A percentile compares a stretch with the other conserved stretches of the same genome.
These are phyloP conservation scores for Sebastes alutus DNA, from an alignment of 2,797 vertebrate species.

Conservation along the genomic window DNA sequence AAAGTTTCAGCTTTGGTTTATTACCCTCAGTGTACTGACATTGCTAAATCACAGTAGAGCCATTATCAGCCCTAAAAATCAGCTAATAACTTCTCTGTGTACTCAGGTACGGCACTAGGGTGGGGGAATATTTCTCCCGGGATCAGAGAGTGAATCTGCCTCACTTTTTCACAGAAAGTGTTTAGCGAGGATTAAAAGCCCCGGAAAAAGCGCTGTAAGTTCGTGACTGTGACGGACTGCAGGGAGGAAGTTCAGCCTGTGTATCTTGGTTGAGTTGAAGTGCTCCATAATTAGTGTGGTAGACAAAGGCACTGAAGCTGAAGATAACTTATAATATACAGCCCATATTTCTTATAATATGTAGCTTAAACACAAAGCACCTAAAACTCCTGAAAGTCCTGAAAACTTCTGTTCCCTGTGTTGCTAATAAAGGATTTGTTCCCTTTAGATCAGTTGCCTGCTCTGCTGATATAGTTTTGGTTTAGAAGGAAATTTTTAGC, in stretches of 20 bases:
- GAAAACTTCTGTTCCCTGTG: constrained; percentile 13
- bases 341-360: constrained; percentile 1
- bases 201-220: background rate
- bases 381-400: background rate
- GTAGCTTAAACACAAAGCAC: background rate
- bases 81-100: constrained; percentile 57
- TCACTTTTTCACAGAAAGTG: constrained; percentile 42
- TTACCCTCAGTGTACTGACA: constrained; percentile 36
- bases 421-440: constrained; percentile 38
- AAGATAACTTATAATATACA: constrained; percentile 18
- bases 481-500: constrained; percentile 13
- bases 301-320: background rate
- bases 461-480: constrained; percentile 12
- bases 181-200: constrained; percentile 55
- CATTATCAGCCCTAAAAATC: constrained; percentile 61
- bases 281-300: constrained; percentile 2
- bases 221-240: constrained; percentile 20
- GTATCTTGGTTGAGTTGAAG: constrained; percentile 4
- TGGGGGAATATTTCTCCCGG: constrained; percentile 27
- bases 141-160: constrained; percentile 32
- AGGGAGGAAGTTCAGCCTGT: constrained; percentile 14
- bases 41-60: constrained; percentile 48
- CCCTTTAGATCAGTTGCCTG: background rate
- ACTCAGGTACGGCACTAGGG: constrained; percentile 18
- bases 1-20: constrained; percentile 64